Evolutionary conservation across 1,140 invertebrate species (phyloP), one percentile per base, ranked within the genome.

Genomic region (Orchestia grillus): DNA sequence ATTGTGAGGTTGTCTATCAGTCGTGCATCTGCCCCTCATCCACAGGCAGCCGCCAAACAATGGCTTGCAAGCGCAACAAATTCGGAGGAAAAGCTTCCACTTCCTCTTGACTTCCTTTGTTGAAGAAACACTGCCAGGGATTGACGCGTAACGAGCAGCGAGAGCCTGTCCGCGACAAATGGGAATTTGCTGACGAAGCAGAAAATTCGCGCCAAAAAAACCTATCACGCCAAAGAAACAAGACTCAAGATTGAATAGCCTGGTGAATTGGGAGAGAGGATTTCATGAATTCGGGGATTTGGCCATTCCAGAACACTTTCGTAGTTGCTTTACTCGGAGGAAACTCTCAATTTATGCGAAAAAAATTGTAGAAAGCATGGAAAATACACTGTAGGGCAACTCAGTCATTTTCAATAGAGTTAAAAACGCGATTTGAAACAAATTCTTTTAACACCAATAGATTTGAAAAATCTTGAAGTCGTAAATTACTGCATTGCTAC

Each of bases 121-220:
- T 90, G 88, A 90, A 90, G 88, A 90, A 90, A 90, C 88, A 90
- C 88, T 90, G 88, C 88, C 88, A 90, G 88, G 88, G 88, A 90
- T 90, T 90, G 88, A 90, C 88, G 88, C 41, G 88, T 90, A 90
- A 90, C 88, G 88, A 90, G 88, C 23, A 44, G 42, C 88, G 88
- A 42, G 88, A 90, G 88, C 88, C 88, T 44, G 36, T 41, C 41
- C 88, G 88, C 88, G 88, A 90, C 88, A 90, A 90, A 90, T 90
- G 88, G 88, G 88, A 90, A 90, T 90, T 90, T 44, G 88, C 88
- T 90, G n/a, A 90, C 88, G 88, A 42, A 41, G 43, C n/a, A 90
- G 43, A 90, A 90, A 90, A 90, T 42, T 90, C 41, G n/a, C 43
- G 88, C 15, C 88, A 90, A 90, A 90, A 53, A 90, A 90, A 42